Base-by-base conservation (phyloP, 2,113 vertebrate genomes). In the Delphinapterus leucas region DNA sequence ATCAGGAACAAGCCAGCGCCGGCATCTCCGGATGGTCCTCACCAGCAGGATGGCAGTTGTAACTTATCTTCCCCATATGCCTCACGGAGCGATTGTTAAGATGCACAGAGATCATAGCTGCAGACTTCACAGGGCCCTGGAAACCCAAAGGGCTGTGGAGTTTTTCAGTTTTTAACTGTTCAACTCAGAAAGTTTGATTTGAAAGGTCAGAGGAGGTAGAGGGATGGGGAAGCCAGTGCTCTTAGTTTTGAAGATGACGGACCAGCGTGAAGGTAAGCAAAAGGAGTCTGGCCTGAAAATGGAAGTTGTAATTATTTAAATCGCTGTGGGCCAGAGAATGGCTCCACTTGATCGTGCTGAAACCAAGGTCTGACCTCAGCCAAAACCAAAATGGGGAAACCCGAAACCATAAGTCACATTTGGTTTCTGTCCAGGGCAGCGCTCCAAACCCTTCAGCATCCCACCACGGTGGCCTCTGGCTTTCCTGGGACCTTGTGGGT, bases 341-440 rank as follows among this genome's bases (percentile, higher is more conserved):
- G 73, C 49, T 95, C 82, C 41, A 77, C 49, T 36, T 79, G 36
- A 93, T 91, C 68, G 65, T 71, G 79, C 33, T 58, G 85, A 92
- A 91, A 97, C 83, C 95, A 58, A 82, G 21, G 74, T 74, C 95
- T 88, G 79, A 87, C 80, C 79, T 41, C 31, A 97, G 90, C 92
- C 95, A 95, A 96, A 97, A 94, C 91, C 88, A 17, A 96, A 94
- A 84, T 1, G 9, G 65, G 61, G 83, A 93, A 95, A 91, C 80
- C 83, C 28, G 2, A 96, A 88, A 95, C 96, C 96, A 83, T 95
- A 96, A 81, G 80, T 74, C 41, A 28, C 7, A 1, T 87, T 76
- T 23, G 23, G 23, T 84, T 93, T 88, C 53, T 21, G 49, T 93
- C 82, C 87, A n/a, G 68, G 80, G 92, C 83, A 92, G 74, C 53